These are phyloP conservation scores for Erpobdella octoculata DNA, from an alignment of 2,888 invertebrate species.

Conservation along the genomic window DNA sequence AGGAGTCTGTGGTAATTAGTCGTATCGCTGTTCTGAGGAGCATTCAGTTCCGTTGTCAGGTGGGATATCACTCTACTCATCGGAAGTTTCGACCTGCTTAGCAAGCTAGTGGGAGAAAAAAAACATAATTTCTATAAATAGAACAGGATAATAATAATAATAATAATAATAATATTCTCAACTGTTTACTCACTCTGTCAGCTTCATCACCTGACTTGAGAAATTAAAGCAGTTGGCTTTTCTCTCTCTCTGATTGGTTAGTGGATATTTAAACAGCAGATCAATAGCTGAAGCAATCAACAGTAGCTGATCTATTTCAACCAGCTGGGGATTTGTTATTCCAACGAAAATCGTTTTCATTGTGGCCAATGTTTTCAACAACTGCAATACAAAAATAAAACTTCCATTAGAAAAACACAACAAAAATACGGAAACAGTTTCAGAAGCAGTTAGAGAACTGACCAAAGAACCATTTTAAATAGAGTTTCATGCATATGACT, in stretches of 20 bases:
- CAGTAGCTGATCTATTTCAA: background rate
- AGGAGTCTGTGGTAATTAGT: conserved; percentile 2
- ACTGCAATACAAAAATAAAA: background rate
- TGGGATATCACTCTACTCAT: background rate
- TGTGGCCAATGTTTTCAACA: background rate
- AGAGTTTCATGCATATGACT: too few species aligned
- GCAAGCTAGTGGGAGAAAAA: background rate
- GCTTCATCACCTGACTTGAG: background rate
- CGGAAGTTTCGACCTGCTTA: background rate
- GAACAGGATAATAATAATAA: background rate
- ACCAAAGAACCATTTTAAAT: too few species aligned
- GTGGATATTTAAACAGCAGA: background rate
- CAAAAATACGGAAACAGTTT: background rate
- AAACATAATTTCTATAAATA: background rate
- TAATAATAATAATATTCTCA: too few species aligned
- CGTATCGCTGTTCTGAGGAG: background rate
- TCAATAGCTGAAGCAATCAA: background rate
- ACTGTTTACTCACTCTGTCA: background rate
- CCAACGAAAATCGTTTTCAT: background rate
- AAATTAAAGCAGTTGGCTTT: background rate
- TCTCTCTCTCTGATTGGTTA: background rate
- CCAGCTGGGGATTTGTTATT: background rate
- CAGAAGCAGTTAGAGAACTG: background rate
- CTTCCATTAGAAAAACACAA: background rate
- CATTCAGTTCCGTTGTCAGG: conserved; percentile 1